Evolutionary conservation across 2,888 invertebrate species (phyloP).

Genomic region (Macrosoma leucophasiata): DNA sequence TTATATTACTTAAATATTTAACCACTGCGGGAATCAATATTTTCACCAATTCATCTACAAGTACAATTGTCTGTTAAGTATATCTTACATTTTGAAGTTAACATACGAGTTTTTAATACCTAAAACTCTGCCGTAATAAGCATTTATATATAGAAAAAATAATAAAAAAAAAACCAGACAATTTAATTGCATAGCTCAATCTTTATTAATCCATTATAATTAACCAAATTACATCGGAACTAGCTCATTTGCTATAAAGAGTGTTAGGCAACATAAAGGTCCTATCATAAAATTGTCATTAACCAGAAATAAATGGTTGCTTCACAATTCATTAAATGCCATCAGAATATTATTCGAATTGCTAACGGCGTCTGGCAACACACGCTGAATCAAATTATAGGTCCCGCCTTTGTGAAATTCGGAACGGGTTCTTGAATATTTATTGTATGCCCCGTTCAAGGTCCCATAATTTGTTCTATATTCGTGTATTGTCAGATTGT

Average conservation of each 20-base stretch:
- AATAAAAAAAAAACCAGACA: too few relatives aligned
- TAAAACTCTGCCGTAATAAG: too few relatives aligned
- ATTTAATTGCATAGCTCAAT: too few relatives aligned
- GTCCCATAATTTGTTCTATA: conserved; percentile 36
- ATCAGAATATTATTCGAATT: conserved; percentile 50
- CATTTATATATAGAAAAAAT: too few relatives aligned
- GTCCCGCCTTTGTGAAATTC: conserved; percentile 50
- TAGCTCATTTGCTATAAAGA: conserved; percentile 17
- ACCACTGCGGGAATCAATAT: too few relatives aligned
- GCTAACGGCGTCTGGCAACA: conserved; percentile 52
- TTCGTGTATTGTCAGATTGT: conserved; percentile 13
- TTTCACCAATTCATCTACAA: too few relatives aligned
- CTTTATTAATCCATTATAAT: too few relatives aligned
- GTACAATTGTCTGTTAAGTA: too few relatives aligned
- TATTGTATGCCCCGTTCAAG: conserved; percentile 52
- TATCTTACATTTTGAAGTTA: too few relatives aligned
- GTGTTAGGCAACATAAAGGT: not conserved
- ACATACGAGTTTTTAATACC: too few relatives aligned
- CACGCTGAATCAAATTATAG: conserved; percentile 47
- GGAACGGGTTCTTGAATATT: conserved; percentile 53
- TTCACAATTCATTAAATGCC: conserved; percentile 52
- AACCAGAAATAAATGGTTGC: conserved; percentile 22
- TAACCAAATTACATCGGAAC: too few relatives aligned
- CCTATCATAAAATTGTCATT: conserved; percentile 29
- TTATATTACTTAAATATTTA: too few relatives aligned